Percentiles rank a stretch among this genome's conserved stretches.
Evolutionary conservation across 2,113 vertebrate species (phyloP).

Genomic region (Lycaon pictus): DNA sequence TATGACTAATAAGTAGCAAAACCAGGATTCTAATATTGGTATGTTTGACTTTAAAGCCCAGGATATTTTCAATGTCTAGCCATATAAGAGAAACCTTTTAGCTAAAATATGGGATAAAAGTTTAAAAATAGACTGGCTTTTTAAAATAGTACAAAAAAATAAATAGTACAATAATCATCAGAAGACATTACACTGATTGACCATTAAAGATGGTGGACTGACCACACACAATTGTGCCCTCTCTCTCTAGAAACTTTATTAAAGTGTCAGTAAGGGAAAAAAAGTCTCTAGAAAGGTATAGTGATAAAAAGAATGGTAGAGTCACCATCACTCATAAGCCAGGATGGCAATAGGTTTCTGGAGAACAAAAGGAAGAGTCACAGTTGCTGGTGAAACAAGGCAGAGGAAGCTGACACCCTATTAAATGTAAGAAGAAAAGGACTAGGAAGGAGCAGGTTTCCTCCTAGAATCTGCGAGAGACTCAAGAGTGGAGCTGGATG

Average conservation of each 20-base stretch:
- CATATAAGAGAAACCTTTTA: neutral
- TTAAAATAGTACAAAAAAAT: neutral
- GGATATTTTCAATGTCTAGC: neutral
- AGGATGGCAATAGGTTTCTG: neutral
- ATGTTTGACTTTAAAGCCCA: neutral
- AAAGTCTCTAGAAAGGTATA: neutral
- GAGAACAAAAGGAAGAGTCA: neutral
- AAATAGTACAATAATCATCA: neutral
- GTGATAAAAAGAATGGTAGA: neutral
- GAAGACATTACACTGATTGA: neutral
- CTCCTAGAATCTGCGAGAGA: neutral
- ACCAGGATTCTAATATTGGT: neutral
- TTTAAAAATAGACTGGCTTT: neutral
- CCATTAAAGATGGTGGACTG: neutral
- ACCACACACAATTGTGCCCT: neutral
- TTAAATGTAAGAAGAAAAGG: neutral
- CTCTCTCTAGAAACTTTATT: neutral
- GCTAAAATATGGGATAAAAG: neutral
- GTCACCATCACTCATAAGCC: neutral
- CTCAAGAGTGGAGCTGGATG: neutral
- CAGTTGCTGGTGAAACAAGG: neutral
- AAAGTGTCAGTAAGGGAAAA: neutral
- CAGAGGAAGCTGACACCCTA: neutral
- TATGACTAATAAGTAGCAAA: neutral
- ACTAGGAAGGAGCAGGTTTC: neutral